Conservation (phyloP, 2,113 vertebrate genomes). For the Arvicanthis niloticus region DNA sequence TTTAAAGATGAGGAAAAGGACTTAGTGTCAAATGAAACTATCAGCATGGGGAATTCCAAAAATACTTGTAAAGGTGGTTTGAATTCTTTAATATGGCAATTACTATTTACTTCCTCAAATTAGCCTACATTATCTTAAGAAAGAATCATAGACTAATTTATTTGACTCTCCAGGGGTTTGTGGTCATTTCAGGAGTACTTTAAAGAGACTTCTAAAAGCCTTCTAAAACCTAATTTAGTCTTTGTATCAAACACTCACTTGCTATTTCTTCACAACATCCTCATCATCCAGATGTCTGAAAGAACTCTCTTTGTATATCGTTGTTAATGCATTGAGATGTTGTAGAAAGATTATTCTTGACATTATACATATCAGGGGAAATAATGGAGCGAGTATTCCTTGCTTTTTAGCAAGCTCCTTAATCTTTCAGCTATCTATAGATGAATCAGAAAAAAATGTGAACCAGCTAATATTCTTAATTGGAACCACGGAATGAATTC, state of each 20-base stretch:
- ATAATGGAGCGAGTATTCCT: constrained; percentile 36
- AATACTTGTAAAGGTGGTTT: constrained; percentile 71
- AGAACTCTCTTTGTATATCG: constrained; percentile 28
- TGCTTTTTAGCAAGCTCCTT: constrained; percentile 63
- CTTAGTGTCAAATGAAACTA: constrained; percentile 72
- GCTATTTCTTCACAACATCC: constrained; percentile 37
- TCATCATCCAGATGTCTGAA: constrained; percentile 49
- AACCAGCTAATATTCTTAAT: constrained; percentile 61
- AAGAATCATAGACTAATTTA: constrained; percentile 74
- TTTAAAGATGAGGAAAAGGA: constrained; percentile 68
- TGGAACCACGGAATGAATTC: constrained; percentile 36
- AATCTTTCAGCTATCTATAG: constrained; percentile 62
- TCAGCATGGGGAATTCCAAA: constrained; percentile 60
- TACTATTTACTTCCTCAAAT: constrained; percentile 77
- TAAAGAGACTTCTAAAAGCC: constrained; percentile 56
- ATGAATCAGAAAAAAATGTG: constrained; percentile 57
- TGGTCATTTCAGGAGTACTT: constrained; percentile 61
- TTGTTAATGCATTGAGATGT: constrained; percentile 7
- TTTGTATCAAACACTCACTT: constrained; percentile 54
- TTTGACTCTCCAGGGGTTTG: constrained; percentile 54
- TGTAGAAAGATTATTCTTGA: constrained; percentile 60
- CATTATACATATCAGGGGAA: constrained; percentile 61
- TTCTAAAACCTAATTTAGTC: constrained; percentile 74
- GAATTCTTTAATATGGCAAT: constrained; percentile 62
- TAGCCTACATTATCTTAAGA: constrained; percentile 73